Conservation (phyloP, 2,797 vertebrate genomes). For the Artibeus jamaicensis region DNA sequence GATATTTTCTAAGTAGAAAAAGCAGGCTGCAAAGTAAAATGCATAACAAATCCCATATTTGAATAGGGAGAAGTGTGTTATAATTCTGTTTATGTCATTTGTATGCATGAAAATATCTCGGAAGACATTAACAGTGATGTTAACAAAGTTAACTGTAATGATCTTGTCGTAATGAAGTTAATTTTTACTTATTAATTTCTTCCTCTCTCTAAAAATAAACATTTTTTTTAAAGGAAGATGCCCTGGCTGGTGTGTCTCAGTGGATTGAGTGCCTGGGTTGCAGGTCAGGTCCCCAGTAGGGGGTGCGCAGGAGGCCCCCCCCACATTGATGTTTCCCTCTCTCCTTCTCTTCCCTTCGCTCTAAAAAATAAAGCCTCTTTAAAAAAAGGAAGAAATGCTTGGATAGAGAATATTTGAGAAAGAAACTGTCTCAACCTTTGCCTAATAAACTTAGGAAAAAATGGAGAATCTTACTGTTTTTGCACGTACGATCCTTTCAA, state of each 20-base stretch:
- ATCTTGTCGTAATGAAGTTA: neutral
- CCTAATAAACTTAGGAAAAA: neutral
- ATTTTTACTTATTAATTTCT: too few species aligned
- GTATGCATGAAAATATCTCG: neutral
- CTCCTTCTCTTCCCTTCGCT: too few species aligned
- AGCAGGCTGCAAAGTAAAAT: neutral
- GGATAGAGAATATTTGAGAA: neutral
- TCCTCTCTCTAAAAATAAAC: too few species aligned
- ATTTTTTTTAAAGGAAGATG: neutral
- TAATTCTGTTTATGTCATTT: neutral
- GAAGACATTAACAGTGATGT: neutral
- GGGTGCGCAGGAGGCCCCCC: too few species aligned
- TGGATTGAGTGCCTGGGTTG: too few species aligned
- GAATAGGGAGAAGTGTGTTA: neutral
- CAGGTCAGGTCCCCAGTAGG: too few species aligned
- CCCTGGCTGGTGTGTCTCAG: too few species aligned
- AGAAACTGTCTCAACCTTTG: neutral
- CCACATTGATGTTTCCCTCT: too few species aligned
- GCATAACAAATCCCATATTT: neutral
- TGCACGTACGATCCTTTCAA: neutral
- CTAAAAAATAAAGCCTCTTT: too few species aligned
- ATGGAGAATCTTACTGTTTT: neutral
- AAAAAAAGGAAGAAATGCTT: neutral
- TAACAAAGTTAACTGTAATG: neutral
- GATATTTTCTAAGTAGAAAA: neutral